Conservation (phyloP, 1,140 invertebrate genomes). For the Ridgeia piscesae region DNA sequence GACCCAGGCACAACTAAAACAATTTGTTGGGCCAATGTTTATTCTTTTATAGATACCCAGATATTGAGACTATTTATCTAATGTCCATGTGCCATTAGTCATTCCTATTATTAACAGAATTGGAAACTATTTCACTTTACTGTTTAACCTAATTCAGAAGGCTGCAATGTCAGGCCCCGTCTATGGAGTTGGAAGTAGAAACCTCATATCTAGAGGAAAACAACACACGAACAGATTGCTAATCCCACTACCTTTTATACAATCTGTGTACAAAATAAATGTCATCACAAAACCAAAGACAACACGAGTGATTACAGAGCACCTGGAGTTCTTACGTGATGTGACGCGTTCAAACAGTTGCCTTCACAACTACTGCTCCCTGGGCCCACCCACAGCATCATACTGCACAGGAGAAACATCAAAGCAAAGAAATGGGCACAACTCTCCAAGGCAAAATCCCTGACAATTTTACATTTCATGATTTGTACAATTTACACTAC, state of each 20-base stretch:
- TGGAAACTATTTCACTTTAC: too few species aligned
- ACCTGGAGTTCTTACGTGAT: not conserved
- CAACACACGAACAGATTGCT: not conserved
- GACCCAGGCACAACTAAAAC: too few species aligned
- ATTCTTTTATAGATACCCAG: too few species aligned
- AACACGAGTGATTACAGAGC: not conserved
- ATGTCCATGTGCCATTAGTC: too few species aligned
- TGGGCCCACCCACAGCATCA: not conserved
- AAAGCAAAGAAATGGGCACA: not conserved
- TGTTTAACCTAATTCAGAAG: too few species aligned
- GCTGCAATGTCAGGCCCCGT: too few species aligned
- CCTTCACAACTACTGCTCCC: not conserved
- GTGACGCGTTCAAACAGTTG: not conserved
- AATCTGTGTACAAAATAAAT: slow-evolving; percentile 1
- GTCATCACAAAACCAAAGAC: slow-evolving; percentile 5
- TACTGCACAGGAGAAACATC: not conserved
- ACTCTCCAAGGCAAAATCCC: not conserved
- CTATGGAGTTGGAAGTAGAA: not conserved
- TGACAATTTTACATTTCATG: not conserved
- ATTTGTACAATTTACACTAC: too few species aligned
- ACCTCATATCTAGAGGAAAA: not conserved
- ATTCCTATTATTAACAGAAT: too few species aligned
- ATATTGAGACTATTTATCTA: too few species aligned
- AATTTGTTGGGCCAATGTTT: too few species aligned
- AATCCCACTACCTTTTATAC: not conserved